Conservation (phyloP, 2,888 invertebrate genomes). For the Aricia artaxerxes region DNA sequence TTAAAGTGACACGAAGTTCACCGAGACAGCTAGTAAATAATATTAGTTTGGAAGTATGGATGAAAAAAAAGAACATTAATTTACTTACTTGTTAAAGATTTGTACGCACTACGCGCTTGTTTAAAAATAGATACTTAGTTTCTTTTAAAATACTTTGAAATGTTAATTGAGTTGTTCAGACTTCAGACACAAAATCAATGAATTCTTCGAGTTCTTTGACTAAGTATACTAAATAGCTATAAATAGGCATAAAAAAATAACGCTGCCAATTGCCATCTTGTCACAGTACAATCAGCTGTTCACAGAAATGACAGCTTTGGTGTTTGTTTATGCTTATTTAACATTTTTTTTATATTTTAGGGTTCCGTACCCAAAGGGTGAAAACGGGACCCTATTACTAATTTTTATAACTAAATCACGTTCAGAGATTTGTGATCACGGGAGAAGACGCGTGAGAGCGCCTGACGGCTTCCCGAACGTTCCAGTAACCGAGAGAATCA, state of each 20-base stretch:
- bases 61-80: too few relatives aligned
- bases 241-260: background rate
- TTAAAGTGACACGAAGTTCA: too few relatives aligned
- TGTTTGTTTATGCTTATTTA: background rate
- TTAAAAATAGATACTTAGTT: too few relatives aligned
- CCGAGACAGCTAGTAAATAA: too few relatives aligned
- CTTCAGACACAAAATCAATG: background rate
- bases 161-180: too few relatives aligned
- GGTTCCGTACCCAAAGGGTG: too few relatives aligned
- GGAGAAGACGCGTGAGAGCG: background rate
- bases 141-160: too few relatives aligned
- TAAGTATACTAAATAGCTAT: background rate
- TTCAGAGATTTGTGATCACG: background rate
- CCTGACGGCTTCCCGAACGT: constrained; percentile 10
- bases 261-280: background rate
- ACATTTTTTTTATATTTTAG: background rate
- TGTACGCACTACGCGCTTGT: too few relatives aligned
- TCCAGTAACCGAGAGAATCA: constrained; percentile 13
- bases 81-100: too few relatives aligned
- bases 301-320: background rate
- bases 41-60: too few relatives aligned
- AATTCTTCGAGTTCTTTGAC: background rate
- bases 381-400: too few relatives aligned
- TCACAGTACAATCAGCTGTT: background rate
- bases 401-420: background rate